Evolutionary conservation across 2,113 vertebrate genomes (phyloP).

Genomic region (Phaethon lepturus): DNA sequence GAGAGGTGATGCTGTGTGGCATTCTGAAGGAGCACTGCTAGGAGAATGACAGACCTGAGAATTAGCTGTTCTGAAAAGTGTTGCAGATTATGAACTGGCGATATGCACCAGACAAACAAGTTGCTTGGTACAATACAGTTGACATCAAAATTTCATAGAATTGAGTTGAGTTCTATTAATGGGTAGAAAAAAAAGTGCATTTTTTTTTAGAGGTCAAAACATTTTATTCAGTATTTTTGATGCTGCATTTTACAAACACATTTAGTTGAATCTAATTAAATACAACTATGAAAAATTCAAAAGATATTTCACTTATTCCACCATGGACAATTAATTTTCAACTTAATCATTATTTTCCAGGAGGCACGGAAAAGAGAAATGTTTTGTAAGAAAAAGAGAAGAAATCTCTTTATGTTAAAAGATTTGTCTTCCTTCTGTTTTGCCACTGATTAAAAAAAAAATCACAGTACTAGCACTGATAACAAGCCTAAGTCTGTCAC

Average conservation of each 20-base stretch:
- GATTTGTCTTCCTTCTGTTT: background rate
- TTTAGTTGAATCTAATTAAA: background rate
- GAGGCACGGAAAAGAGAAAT: background rate
- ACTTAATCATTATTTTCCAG: background rate
- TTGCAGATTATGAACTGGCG: background rate
- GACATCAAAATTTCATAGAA: background rate
- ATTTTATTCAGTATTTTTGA: background rate
- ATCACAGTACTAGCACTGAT: background rate
- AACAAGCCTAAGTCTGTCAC: background rate
- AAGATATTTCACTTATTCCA: background rate
- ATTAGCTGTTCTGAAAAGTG: background rate
- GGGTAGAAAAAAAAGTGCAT: background rate
- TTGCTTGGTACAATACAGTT: background rate
- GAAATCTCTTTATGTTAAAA: background rate
- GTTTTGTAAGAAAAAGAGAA: background rate
- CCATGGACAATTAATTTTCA: background rate
- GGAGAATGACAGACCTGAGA: background rate
- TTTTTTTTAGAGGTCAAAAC: background rate
- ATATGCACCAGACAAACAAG: background rate
- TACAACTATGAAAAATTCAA: background rate
- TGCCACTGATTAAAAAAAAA: background rate
- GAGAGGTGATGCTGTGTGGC: background rate
- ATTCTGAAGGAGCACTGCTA: background rate
- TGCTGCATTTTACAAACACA: background rate
- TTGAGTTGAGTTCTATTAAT: background rate